These are phyloP conservation scores for Anisognathus igniventris DNA, from an alignment of 2,797 vertebrate species.

Conservation along the genomic window DNA sequence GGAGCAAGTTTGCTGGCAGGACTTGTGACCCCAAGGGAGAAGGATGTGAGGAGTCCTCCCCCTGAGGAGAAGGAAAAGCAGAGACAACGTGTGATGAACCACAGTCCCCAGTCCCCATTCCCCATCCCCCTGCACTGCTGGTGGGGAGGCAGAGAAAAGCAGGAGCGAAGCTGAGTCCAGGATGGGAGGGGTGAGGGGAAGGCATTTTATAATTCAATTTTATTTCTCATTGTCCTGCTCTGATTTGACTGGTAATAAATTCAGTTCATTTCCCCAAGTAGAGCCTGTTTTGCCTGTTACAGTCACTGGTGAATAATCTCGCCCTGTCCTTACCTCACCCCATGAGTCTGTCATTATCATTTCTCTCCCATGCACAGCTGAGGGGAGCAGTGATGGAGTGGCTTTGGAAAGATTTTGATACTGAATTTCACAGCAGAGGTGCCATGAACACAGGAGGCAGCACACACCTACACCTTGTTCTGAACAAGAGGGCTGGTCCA, in stretches of 20 bases:
- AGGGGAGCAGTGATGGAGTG: not conserved
- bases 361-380: not conserved
- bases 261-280: not conserved
- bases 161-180: not conserved
- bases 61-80: not conserved
- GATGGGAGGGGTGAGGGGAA: not conserved
- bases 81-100: not conserved
- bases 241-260: not conserved
- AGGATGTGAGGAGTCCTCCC: not conserved
- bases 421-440: not conserved
- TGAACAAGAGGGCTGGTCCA: not conserved
- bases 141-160: not conserved
- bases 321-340: not conserved
- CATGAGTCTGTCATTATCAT: not conserved
- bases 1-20: not conserved
- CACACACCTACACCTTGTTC: not conserved
- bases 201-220: not conserved
- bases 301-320: not conserved
- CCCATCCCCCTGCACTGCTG: not conserved
- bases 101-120: not conserved
- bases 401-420: not conserved
- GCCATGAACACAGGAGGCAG: not conserved
- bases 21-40: not conserved
- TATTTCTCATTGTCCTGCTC: not conserved
- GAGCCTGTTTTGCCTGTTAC: not conserved